These are phyloP conservation scores for Lipophrys pholis DNA, from an alignment of 2,113 vertebrate genomes.

Conservation along the genomic window DNA sequence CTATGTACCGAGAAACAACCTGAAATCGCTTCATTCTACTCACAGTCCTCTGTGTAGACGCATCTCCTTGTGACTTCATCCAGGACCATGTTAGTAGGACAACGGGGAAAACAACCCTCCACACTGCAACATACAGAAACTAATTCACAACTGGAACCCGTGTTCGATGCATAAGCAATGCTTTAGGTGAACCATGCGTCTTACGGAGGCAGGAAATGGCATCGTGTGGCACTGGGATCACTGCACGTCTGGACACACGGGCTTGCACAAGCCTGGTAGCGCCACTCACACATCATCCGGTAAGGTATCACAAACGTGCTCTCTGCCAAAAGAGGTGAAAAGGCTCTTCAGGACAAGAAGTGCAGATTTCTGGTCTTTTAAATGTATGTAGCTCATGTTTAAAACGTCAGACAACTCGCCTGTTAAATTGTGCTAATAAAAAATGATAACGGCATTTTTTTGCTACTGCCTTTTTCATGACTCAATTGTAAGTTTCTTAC, in stretches of 20 bases:
- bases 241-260: slow-evolving; percentile 93
- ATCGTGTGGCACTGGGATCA: slow-evolving; percentile 89
- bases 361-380: too few relatives aligned
- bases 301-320: slow-evolving; percentile 92
- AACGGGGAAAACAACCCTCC: slow-evolving; percentile 96
- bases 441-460: too few relatives aligned
- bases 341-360: background rate
- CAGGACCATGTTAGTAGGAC: slow-evolving; percentile 94
- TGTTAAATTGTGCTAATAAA: too few relatives aligned
- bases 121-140: slow-evolving; percentile 83
- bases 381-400: too few relatives aligned
- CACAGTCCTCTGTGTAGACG: slow-evolving; percentile 95
- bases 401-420: too few relatives aligned
- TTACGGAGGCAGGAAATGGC: slow-evolving; percentile 95
- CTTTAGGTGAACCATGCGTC: slow-evolving; percentile 60
- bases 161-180: background rate
- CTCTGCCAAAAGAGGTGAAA: slow-evolving; percentile 79
- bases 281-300: slow-evolving; percentile 96
- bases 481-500: too few relatives aligned
- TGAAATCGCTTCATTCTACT: slow-evolving; percentile 69
- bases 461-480: too few relatives aligned
- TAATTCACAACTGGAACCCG: slow-evolving; percentile 4
- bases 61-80: slow-evolving; percentile 96
- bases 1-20: too few relatives aligned
- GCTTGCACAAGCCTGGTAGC: slow-evolving; percentile 91